Conservation (phyloP, 2,113 vertebrate species). For the Pseudopipra pipra region DNA sequence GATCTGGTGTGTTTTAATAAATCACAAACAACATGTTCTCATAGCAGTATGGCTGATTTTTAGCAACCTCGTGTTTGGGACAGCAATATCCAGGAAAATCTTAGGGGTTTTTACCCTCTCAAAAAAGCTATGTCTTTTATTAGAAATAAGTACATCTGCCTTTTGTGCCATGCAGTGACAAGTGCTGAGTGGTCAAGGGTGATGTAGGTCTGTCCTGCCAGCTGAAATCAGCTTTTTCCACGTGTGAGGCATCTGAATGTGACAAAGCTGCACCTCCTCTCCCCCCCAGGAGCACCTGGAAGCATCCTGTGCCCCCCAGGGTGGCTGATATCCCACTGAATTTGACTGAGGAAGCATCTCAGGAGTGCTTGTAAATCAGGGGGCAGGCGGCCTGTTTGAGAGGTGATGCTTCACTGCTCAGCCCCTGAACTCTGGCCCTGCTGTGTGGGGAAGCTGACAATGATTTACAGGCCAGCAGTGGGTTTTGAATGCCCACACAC, state of each 20-base stretch:
- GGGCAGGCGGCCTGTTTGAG: not conserved
- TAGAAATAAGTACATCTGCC: not conserved
- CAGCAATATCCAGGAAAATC: not conserved
- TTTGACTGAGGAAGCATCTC: fast-evolving
- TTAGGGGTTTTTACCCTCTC: not conserved
- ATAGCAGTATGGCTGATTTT: not conserved
- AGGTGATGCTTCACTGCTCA: slow-evolving; percentile 47
- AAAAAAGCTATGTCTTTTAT: not conserved
- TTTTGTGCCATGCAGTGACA: not conserved
- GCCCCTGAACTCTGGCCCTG: slow-evolving; percentile 55
- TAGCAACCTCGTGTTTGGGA: not conserved
- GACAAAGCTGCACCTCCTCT: not conserved
- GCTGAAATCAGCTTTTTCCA: not conserved
- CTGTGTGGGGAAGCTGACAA: not conserved
- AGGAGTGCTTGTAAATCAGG: not conserved
- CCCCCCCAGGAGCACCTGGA: not conserved
- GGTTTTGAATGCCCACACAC: not conserved
- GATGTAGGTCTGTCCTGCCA: fast-evolving
- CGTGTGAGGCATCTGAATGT: fast-evolving
- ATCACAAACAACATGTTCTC: not conserved
- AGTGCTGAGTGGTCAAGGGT: fast-evolving
- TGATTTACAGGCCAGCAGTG: slow-evolving; percentile 57
- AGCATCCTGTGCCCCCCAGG: fast-evolving
- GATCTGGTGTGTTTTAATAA: not conserved
- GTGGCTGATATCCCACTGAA: no score